Conservation (phyloP, 2,888 invertebrate species). For the Acleris cristana region DNA sequence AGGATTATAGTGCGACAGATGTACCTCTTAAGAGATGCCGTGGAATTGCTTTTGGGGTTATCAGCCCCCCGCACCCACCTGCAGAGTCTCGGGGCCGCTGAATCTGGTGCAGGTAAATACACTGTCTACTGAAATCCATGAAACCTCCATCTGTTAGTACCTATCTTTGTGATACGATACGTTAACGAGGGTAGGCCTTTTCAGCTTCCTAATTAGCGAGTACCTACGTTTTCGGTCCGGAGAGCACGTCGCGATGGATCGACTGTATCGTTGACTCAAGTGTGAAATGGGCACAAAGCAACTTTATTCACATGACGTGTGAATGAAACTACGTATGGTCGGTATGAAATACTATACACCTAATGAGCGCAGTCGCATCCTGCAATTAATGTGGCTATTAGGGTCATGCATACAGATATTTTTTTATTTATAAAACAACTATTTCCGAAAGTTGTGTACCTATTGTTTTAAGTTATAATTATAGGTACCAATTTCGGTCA, state of each 20-base stretch:
- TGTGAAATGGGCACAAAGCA: conserved; percentile 26
- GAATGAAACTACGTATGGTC: conserved; percentile 9
- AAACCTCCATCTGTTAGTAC: not conserved
- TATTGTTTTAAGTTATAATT: too few species aligned
- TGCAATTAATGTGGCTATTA: conserved; percentile 12
- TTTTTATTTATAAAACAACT: not conserved
- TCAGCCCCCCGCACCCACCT: conserved; percentile 70
- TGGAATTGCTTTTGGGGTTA: conserved; percentile 81
- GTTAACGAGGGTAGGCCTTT: not conserved
- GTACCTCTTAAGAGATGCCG: conserved; percentile 58
- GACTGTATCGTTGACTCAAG: conserved; percentile 27
- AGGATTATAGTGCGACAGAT: conserved; percentile 23
- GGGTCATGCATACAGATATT: not conserved
- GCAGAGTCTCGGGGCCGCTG: conserved; percentile 74
- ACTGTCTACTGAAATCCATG: conserved; percentile 1
- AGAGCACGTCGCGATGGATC: not conserved
- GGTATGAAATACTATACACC: conserved; percentile 16
- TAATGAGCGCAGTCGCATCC: conserved; percentile 5
- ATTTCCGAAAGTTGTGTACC: too few species aligned
- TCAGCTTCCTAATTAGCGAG: too few species aligned
- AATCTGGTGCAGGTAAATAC: conserved; percentile 68
- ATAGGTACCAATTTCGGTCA: too few species aligned
- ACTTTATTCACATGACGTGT: conserved; percentile 12
- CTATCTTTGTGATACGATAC: not conserved
- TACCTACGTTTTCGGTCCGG: conserved; percentile 3